Percentiles rank a stretch among this genome's conserved stretches.
Conservation (phyloP, 2,113 vertebrate species). For the Azemiops feae region DNA sequence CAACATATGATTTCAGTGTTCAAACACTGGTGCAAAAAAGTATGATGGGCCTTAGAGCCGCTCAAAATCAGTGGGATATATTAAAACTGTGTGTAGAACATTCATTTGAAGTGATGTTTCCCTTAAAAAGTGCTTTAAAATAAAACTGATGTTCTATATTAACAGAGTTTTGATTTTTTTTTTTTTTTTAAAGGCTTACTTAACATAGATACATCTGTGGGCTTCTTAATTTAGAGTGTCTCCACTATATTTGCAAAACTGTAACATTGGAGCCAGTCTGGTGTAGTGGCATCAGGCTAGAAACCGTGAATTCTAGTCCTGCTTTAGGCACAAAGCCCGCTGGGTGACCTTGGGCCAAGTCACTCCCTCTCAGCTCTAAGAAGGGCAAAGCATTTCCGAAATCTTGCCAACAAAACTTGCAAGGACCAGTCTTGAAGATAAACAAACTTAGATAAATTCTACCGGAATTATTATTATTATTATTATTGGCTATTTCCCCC, state of each 20-base stretch:
- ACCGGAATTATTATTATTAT: neutral
- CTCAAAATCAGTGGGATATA: neutral
- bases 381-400: neutral
- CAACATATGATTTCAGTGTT: neutral
- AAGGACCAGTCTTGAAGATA: neutral
- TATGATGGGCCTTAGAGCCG: neutral
- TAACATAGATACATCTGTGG: neutral
- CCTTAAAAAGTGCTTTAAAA: neutral
- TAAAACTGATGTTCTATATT: neutral
- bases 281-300: neutral
- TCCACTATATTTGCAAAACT: neutral
- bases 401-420: neutral
- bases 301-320: neutral
- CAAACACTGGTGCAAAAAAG: neutral
- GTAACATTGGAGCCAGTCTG: neutral
- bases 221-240: neutral
- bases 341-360: neutral
- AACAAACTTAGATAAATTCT: neutral
- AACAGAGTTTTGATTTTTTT: neutral
- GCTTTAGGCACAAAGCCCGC: neutral
- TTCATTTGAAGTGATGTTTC: neutral
- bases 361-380: neutral
- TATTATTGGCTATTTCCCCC: neutral
- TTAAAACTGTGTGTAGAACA: neutral
- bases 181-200: neutral